phyloP scores from a whole-genome alignment of 1,140 invertebrate genomes.

The Camponotus pennsylvanicus region DNA sequence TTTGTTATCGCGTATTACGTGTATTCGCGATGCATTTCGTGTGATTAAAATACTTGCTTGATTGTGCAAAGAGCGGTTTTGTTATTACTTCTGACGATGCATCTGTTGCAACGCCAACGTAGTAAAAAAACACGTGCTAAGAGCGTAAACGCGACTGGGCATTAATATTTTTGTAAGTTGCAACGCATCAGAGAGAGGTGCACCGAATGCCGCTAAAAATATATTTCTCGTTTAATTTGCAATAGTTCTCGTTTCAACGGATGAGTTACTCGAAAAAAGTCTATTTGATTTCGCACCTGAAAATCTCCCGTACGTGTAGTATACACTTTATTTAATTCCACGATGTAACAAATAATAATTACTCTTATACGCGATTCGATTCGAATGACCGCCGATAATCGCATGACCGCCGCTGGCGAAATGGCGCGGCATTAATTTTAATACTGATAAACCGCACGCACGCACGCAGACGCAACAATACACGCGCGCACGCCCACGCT shows the following conservation, averaged over 20 bases:
- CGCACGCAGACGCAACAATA: background rate
- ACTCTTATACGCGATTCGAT: slow-evolving; percentile 44
- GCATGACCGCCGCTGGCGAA: slow-evolving; percentile 46
- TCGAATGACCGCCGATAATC: slow-evolving; percentile 43
- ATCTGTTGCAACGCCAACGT: background rate
- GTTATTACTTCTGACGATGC: background rate
- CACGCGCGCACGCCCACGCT: background rate
- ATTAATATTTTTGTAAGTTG: background rate
- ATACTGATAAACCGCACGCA: slow-evolving; percentile 41
- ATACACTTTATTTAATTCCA: slow-evolving; percentile 5
- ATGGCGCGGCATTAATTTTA: slow-evolving; percentile 60
- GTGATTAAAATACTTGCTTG: slow-evolving; percentile 45
- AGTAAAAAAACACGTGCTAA: background rate
- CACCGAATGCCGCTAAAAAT: no score
- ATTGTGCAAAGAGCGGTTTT: background rate
- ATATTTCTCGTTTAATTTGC: background rate
- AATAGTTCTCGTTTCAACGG: background rate
- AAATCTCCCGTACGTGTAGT: background rate
- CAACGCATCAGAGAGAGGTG: no score
- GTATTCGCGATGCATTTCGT: slow-evolving; percentile 34
- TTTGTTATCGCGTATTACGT: slow-evolving; percentile 43
- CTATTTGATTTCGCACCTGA: background rate
- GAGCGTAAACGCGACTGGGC: background rate
- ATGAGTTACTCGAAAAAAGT: background rate
- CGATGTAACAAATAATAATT: slow-evolving; percentile 35